phyloP scores from a whole-genome alignment of 2,797 vertebrate species.

The Morus bassanus region DNA sequence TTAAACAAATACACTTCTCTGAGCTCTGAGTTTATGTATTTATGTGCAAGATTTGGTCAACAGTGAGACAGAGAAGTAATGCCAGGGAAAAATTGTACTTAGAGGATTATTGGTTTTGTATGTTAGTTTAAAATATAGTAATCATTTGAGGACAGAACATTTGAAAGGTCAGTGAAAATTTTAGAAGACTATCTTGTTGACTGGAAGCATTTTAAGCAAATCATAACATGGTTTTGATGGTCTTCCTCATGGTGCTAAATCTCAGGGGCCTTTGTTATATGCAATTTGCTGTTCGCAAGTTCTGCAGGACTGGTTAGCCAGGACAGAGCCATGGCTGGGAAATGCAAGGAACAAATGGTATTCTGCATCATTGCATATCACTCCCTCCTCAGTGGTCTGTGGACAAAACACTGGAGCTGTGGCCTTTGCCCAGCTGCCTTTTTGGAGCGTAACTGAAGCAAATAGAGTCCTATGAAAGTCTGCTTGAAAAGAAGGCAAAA shows the following conservation, averaged over 20 bases:
- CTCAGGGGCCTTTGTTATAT: not conserved
- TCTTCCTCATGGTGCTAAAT: not conserved
- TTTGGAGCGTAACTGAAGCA: not conserved
- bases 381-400: not conserved
- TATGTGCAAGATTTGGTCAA: not conserved
- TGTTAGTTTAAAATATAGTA: not conserved
- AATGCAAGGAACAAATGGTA: not conserved
- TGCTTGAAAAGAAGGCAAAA: not conserved
- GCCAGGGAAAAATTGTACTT: not conserved
- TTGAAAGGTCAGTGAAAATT: not conserved
- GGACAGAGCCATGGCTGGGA: not conserved
- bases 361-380: not conserved
- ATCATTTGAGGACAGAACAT: not conserved
- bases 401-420: too few species aligned
- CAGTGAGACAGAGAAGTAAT: not conserved
- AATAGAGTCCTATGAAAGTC: not conserved
- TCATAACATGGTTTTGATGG: not conserved
- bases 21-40: conserved; percentile 18
- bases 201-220: not conserved
- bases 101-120: not conserved
- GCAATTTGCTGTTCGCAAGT: not conserved
- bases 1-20: conserved; percentile 57
- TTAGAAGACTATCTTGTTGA: not conserved
- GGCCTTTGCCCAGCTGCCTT: not conserved
- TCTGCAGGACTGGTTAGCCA: not conserved